Conservation (phyloP, 2,888 invertebrate genomes). For the Magallana nippona region DNA sequence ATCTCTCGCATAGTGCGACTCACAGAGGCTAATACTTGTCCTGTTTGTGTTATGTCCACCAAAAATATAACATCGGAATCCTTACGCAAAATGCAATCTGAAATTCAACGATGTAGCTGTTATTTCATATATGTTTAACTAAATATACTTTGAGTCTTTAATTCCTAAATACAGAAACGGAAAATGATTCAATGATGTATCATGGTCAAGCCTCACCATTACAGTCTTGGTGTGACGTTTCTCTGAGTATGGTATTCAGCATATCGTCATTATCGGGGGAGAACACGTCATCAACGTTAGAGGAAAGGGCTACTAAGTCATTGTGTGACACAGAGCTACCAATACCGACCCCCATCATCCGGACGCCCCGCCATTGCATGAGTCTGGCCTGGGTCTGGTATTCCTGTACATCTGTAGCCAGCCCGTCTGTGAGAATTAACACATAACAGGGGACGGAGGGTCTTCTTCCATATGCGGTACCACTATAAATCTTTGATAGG, state of each 20-base stretch:
- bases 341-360: conserved; percentile 15
- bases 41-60: conserved; percentile 10
- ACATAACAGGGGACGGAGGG: background rate
- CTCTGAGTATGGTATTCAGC: background rate
- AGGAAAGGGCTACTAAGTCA: conserved; percentile 26
- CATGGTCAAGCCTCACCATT: conserved; percentile 19
- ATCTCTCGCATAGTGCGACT: background rate
- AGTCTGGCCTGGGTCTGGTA: background rate
- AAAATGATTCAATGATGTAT: background rate
- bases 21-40: background rate
- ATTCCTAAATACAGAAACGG: too few relatives aligned
- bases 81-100: conserved; percentile 3
- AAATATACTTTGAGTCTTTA: too few relatives aligned
- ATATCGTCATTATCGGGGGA: conserved; percentile 9
- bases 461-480: conserved; percentile 24
- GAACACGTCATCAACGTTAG: conserved; percentile 35
- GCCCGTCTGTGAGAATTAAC: conserved; percentile 30
- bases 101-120: background rate
- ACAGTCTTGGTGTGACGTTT: conserved; percentile 34
- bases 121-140: too few relatives aligned
- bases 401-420: conserved; percentile 23
- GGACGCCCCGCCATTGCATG: background rate
- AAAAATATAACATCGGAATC: conserved; percentile 12
- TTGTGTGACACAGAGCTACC: conserved; percentile 35
- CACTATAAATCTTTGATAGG: conserved; percentile 9